Evolutionary conservation across 2,113 vertebrate species (phyloP).

Genomic region (Muntiacus muntjak): DNA sequence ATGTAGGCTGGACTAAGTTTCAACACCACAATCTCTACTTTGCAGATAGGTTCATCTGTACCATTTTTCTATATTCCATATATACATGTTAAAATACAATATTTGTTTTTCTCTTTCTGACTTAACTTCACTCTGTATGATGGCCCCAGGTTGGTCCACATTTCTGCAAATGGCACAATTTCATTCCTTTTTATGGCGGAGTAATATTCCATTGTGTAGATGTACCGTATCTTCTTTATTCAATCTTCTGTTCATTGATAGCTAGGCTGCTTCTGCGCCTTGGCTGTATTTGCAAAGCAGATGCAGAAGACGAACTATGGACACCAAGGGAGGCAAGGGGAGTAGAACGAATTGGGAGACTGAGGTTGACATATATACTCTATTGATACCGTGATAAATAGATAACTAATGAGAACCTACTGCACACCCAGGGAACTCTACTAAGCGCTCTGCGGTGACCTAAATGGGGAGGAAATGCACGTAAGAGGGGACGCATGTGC

Average conservation of each 20-base stretch:
- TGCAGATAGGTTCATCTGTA: neutral
- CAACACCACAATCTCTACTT: neutral
- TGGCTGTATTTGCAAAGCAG: neutral
- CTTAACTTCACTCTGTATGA: neutral
- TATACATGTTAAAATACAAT: neutral
- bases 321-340: neutral
- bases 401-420: neutral
- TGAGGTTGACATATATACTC: neutral
- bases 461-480: neutral
- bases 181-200: neutral
- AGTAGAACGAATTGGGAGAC: neutral
- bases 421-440: neutral
- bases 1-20: too few species aligned
- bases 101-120: neutral
- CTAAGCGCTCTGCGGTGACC: fast-evolving
- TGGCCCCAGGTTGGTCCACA: neutral
- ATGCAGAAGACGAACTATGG: neutral
- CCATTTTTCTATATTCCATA: neutral
- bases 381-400: fast-evolving
- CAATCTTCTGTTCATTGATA: neutral
- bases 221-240: fast-evolving
- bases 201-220: neutral
- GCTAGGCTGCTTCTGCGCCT: neutral
- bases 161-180: neutral
- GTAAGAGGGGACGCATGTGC: neutral